Evolutionary conservation across 64 coral and sea anemone genomes (phyloP).

Genomic region (Dendronephthya gigantea): DNA sequence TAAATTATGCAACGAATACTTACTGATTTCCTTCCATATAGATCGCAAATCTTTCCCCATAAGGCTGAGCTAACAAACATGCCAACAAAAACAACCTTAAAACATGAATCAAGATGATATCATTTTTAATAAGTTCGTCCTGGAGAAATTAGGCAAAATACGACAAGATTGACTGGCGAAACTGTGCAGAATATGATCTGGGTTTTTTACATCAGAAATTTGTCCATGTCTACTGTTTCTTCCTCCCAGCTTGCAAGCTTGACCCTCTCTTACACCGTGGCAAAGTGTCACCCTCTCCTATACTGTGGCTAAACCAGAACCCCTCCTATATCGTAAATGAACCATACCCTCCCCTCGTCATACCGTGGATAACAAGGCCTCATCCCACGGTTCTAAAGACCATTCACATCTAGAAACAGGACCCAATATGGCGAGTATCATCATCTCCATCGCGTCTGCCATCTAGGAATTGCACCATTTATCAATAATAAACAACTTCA

Average conservation of each 20-base stretch:
- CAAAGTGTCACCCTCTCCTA: too few species aligned
- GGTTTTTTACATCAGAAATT: too few species aligned
- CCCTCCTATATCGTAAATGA: too few species aligned
- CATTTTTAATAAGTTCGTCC: background rate
- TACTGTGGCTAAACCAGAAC: too few species aligned
- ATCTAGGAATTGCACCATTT: constrained; percentile 29
- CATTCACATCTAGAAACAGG: constrained; percentile 84
- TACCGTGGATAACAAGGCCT: constrained; percentile 83
- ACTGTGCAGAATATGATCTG: too few species aligned
- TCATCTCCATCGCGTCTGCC: constrained; percentile 91
- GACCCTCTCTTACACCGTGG: too few species aligned
- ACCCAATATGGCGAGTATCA: constrained; percentile 66
- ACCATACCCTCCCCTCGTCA: too few species aligned
- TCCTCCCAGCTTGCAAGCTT: too few species aligned
- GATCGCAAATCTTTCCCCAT: constrained; percentile 88
- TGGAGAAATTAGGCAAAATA: too few species aligned
- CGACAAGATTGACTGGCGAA: too few species aligned
- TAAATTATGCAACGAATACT: background rate
- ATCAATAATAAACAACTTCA: too few species aligned
- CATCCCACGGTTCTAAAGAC: constrained; percentile 68
- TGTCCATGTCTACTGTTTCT: too few species aligned
- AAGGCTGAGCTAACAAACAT: constrained; percentile 78
- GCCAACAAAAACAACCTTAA: constrained; percentile 75
- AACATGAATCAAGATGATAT: background rate
- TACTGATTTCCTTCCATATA: constrained; percentile 81